A percentile compares a stretch with the other conserved stretches of the same genome.
phyloP scores from a whole-genome alignment of 2,888 invertebrate species.

The Drosophila mettleri region DNA sequence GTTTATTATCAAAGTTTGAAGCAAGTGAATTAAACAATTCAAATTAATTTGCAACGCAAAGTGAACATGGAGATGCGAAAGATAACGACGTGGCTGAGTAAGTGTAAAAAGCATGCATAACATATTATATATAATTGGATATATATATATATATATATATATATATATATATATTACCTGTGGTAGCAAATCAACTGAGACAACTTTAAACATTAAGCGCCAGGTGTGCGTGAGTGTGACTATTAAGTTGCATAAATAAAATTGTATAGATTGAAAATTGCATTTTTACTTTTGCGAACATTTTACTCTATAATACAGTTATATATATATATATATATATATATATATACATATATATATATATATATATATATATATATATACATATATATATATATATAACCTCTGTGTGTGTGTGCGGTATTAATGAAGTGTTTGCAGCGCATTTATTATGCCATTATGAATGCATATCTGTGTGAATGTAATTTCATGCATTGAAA shows the following conservation, averaged over 20 bases:
- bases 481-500: constrained; percentile 14
- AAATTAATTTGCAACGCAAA: not conserved
- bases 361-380: not conserved
- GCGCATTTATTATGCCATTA: constrained; percentile 38
- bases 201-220: not conserved
- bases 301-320: constrained; percentile 10
- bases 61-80: not conserved
- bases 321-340: constrained; percentile 1
- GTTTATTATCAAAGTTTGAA: not conserved
- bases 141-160: not conserved
- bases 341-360: not conserved
- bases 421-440: constrained; percentile 48
- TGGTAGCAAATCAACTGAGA: not conserved
- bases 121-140: not conserved
- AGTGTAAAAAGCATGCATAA: not conserved
- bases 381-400: too few relatives aligned
- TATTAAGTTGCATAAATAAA: constrained; percentile 32
- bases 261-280: constrained; percentile 31
- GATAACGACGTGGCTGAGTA: not conserved
- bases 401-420: constrained; percentile 5
- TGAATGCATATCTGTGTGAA: constrained; percentile 23
- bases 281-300: constrained; percentile 24
- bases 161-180: not conserved
- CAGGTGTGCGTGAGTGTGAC: not conserved
- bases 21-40: not conserved